Conservation (phyloP, 2,797 vertebrate genomes). For the Lagodon rhomboides region DNA sequence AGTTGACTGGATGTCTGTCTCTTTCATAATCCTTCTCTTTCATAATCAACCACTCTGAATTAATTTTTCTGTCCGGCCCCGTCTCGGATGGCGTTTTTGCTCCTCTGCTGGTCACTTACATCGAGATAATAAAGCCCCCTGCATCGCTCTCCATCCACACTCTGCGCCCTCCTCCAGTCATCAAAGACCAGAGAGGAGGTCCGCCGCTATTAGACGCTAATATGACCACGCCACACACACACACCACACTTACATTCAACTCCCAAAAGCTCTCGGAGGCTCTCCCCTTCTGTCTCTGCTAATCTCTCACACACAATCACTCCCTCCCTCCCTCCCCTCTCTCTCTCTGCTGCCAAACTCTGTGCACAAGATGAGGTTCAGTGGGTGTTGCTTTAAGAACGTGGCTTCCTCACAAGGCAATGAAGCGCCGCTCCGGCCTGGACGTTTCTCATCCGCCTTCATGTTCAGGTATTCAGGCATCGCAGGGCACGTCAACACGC, state of each 20-base stretch:
- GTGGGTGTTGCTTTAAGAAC: conserved; percentile 57
- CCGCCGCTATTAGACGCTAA: conserved; percentile 3
- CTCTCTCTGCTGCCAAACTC: conserved; percentile 46
- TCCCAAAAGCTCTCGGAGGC: conserved; percentile 23
- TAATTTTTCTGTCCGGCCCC: conserved; percentile 1
- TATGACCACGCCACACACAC: conserved; percentile 16
- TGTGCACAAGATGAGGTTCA: conserved; percentile 33
- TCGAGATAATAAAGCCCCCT: background rate
- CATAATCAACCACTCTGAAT: conserved; percentile 32
- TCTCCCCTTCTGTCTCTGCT: conserved; percentile 42
- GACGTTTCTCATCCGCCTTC: conserved; percentile 65
- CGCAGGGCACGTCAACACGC: background rate
- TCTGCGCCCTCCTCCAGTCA: background rate
- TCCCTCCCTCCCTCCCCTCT: conserved; percentile 1
- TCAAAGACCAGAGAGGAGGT: conserved; percentile 30
- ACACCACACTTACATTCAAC: conserved; percentile 6
- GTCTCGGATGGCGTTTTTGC: background rate
- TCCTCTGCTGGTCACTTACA: background rate
- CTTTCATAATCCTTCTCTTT: conserved; percentile 46
- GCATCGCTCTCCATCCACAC: conserved; percentile 13
- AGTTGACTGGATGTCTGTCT: conserved; percentile 34
- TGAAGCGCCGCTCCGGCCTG: conserved; percentile 45
- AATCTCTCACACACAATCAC: conserved; percentile 50
- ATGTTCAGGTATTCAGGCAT: conserved; percentile 50
- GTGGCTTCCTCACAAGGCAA: conserved; percentile 73